A percentile compares a stretch with the other conserved stretches of the same genome.
phyloP scores from a whole-genome alignment of 2,113 vertebrate genomes.

The Athene noctua region DNA sequence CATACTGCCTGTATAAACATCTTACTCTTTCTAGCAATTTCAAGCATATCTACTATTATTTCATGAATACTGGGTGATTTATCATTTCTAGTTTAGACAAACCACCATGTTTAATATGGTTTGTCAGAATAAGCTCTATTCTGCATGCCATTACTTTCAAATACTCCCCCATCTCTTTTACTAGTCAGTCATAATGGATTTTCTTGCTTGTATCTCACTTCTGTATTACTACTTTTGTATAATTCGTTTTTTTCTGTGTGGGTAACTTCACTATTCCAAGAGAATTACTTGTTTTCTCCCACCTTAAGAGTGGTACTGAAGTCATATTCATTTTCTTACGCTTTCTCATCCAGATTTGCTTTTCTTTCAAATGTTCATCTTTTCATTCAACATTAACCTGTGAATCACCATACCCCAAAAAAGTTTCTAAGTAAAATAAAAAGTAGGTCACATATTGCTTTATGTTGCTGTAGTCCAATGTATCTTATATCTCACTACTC shows the following conservation, averaged over 20 bases:
- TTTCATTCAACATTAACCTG: neutral
- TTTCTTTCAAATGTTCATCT: neutral
- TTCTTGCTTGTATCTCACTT: neutral
- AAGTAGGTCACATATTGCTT: neutral
- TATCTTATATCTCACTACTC: neutral
- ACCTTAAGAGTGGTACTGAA: neutral
- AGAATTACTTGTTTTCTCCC: neutral
- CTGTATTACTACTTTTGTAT: neutral
- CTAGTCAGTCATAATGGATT: neutral
- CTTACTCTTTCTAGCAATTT: neutral
- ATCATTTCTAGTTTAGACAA: neutral
- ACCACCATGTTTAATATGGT: neutral
- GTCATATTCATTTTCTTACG: rapidly evolving
- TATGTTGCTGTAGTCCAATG: neutral
- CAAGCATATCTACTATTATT: neutral
- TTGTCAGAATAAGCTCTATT: neutral
- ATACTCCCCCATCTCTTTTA: neutral
- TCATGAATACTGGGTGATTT: neutral
- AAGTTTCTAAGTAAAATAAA: neutral
- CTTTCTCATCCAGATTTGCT: neutral
- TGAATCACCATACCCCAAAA: neutral
- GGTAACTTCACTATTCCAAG: neutral
- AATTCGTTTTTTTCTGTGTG: neutral
- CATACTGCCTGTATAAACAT: neutral
- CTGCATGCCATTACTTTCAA: neutral